Evolutionary conservation across 2,888 invertebrate species (phyloP), one percentile per base, ranked within the genome.

Genomic region (Synergus gifuensis): DNA sequence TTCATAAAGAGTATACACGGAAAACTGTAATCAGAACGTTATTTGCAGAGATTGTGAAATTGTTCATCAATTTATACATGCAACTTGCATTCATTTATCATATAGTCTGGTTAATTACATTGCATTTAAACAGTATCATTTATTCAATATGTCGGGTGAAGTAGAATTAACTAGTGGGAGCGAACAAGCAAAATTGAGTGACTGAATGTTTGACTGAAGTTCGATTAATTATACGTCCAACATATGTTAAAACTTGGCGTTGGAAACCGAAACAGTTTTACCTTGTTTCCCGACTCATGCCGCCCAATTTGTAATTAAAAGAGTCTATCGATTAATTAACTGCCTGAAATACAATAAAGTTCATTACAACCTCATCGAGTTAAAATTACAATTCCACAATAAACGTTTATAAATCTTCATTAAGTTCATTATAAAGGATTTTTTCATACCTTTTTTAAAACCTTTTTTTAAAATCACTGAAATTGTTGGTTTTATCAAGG

Each of bases 141-240:
- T 49, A 46, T 49, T 14, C 16, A 69, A 46, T 28, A 28, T 0
- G 28, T 28, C 16, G 16, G 28, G 69, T 28, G 49, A 49, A 16
- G 49, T 36, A 49, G 49, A 69, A 69, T 69, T 69, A 49, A 69
- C 69, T 8, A 36, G 9, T 49, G 28, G 16, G 22, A 69, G 16
- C n/a, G 69, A 28, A 49, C 49, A 67, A 67, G 67, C 46, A 67
- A 46, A 67, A 28, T 46, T 46, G 46, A 22, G 46, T 67, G 44
- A 67, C 67, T 7, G 18, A 42, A 40, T 67, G 67, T 67, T 67
- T 67, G 22, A 44, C 67, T 67, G 67, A 46, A 67, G 22, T 44
- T 67, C 46, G 46, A 67, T 67, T 67, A 67, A 67, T 46, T 18
- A 22, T 28, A 22, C 67, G 9, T 69, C 28, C 22, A 69, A 69